A percentile compares a stretch with the other conserved stretches of the same genome.
These are phyloP conservation scores for Papilio dardanus DNA, from an alignment of 1,140 invertebrate genomes.

Conservation along the genomic window DNA sequence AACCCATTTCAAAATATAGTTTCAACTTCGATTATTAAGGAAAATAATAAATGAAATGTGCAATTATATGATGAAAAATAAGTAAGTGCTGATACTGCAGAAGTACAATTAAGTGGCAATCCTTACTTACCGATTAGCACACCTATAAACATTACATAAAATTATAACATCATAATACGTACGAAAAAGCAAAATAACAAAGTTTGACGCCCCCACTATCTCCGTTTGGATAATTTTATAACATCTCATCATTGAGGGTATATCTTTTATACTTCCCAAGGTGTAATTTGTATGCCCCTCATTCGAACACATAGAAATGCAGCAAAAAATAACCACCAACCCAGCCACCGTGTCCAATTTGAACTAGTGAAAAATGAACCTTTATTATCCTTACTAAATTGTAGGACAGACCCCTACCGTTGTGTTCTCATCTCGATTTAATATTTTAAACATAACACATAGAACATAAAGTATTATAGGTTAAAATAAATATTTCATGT, in stretches of 20 bases:
- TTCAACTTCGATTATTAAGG: too few species aligned
- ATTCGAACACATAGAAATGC: conserved; percentile 53
- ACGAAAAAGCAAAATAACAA: conserved; percentile 16
- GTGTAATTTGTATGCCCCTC: conserved; percentile 68
- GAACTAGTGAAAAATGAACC: conserved; percentile 78
- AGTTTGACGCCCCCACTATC: conserved; percentile 18
- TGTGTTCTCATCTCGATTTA: conserved; percentile 15
- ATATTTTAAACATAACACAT: background rate
- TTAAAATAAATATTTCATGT: too few species aligned
- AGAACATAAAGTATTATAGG: too few species aligned
- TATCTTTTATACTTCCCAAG: conserved; percentile 48
- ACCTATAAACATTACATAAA: too few species aligned
- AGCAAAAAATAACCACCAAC: conserved; percentile 61
- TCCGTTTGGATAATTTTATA: conserved; percentile 42
- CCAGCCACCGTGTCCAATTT: conserved; percentile 70
- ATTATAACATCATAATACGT: too few species aligned
- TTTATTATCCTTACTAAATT: conserved; percentile 78
- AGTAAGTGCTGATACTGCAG: too few species aligned
- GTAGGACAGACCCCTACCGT: conserved; percentile 61
- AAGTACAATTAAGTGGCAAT: too few species aligned
- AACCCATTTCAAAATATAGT: too few species aligned
- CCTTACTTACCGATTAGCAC: too few species aligned
- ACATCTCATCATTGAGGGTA: conserved; percentile 34
- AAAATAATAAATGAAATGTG: too few species aligned
- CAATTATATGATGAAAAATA: too few species aligned